Evolutionary conservation across 2,888 invertebrate species (phyloP).

Genomic region (Cantharis lateralis): DNA sequence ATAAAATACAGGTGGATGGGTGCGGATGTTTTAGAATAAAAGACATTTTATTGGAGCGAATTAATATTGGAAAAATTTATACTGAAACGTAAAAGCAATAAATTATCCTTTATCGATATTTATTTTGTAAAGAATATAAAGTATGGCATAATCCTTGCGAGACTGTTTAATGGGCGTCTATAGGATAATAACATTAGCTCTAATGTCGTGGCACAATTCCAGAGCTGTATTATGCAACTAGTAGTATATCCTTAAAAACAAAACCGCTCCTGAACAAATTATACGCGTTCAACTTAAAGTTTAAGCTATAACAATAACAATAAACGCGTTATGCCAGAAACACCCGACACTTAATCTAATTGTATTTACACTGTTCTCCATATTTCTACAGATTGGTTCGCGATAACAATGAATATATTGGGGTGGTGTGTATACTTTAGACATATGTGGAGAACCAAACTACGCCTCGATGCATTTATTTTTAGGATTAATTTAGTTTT

Average conservation of each 20-base stretch:
- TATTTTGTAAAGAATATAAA: constrained; percentile 23
- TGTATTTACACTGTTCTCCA: constrained; percentile 49
- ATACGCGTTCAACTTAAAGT: constrained; percentile 42
- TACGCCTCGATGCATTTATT: constrained; percentile 44
- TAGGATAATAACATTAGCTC: constrained; percentile 47
- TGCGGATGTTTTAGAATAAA: background rate
- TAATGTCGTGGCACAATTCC: constrained; percentile 44
- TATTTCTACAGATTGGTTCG: constrained; percentile 36
- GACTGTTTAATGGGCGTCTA: constrained; percentile 46
- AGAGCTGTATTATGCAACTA: constrained; percentile 43
- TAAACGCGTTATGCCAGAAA: constrained; percentile 46
- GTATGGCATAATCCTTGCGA: constrained; percentile 45
- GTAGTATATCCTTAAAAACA: constrained; percentile 31
- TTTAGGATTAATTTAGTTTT: constrained; percentile 36
- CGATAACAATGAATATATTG: constrained; percentile 33
- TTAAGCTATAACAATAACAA: constrained; percentile 49
- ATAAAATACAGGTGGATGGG: background rate
- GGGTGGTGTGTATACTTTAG: constrained; percentile 41
- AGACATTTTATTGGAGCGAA: background rate
- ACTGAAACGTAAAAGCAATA: background rate
- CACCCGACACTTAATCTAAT: constrained; percentile 48
- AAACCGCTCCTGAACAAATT: constrained; percentile 35
- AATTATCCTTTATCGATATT: background rate
- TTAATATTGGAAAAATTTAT: background rate
- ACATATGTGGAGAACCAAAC: constrained; percentile 48